These are phyloP conservation scores for Etheostoma spectabile DNA, from an alignment of 2,113 vertebrate genomes.

Conservation along the genomic window DNA sequence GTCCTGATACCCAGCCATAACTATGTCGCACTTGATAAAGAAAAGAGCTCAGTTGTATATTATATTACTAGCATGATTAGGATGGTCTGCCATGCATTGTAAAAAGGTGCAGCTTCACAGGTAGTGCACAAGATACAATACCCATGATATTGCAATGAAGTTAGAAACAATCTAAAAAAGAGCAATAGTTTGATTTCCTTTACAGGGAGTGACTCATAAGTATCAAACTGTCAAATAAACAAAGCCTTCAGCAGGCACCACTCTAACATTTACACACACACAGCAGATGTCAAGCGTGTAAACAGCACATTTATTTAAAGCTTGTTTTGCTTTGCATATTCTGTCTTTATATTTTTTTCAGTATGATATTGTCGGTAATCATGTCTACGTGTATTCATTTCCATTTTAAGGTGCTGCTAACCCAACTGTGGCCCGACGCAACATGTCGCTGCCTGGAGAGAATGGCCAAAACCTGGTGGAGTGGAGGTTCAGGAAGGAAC, in stretches of 20 bases:
- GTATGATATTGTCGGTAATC: neutral
- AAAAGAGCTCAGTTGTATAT: neutral
- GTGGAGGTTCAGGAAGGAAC: slow-evolving; percentile 97
- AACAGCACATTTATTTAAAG: neutral
- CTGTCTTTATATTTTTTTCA: neutral
- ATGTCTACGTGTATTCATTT: neutral
- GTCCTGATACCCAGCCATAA: too few species aligned
- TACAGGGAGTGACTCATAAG: neutral
- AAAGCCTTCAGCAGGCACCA: neutral
- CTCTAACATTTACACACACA: neutral
- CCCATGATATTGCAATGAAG: neutral
- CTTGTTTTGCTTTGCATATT: neutral
- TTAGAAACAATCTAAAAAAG: neutral
- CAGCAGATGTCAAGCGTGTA: neutral
- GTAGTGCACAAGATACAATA: neutral
- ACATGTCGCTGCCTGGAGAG: slow-evolving; percentile 97
- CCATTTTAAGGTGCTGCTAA: slow-evolving; percentile 88
- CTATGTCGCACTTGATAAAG: neutral
- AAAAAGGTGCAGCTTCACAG: neutral
- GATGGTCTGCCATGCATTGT: neutral
- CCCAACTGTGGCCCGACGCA: slow-evolving; percentile 94
- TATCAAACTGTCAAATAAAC: neutral
- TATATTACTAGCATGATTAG: too few species aligned
- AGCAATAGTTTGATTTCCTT: neutral
- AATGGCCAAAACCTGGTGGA: slow-evolving; percentile 97